Base-by-base conservation (phyloP, 2,113 vertebrate species). In the Antechinus stuartii region DNA sequence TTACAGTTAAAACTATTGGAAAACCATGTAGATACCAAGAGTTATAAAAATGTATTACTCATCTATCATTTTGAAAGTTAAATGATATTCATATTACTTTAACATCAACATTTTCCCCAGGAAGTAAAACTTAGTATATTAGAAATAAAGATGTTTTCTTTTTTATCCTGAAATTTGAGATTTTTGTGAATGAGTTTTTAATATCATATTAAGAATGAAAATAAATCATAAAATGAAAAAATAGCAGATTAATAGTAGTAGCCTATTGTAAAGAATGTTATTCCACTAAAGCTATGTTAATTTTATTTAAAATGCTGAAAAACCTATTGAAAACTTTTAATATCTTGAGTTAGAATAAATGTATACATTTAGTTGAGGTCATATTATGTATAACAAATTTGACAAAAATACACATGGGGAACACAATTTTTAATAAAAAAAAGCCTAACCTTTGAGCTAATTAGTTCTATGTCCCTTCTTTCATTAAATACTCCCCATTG, bases 301-400 rank as follows among this genome's bases (percentile, higher is more conserved):
- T 84, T 84, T 84, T 84, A 84, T 7, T 84, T 42, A 84, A 84
- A 42, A 42, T n/a, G 42, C 6, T 42, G 19, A 84, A 84, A 84
- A 84, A 76, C 30, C 30, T 23, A 42, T 2, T 23, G 68, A 84
- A 42, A 84, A 84, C 94, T 91, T 92, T 91, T 93, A 91, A 96
- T 91, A 97, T 57, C 4, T 95, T 91, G 95, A 96, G 61, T 90
- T 61, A 95, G 35, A 49, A 27, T 89, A 95, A 30, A 76, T 91
- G 16, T 92, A 14, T 11, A 96, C 92, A 89, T 50, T 7, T 91
- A 84, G 26, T 54, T 93, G 42, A 24, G 96, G 35, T 25, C 84
- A 92, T 92, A 53, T 8, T 89, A 35, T 94, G 35, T 91, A 92
- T 1, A 24, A 91, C 30, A 68, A 35, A 68, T 68, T 27, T 68